These are phyloP conservation scores for Dynastes hyllus DNA, from an alignment of 2,888 invertebrate species.

Conservation along the genomic window DNA sequence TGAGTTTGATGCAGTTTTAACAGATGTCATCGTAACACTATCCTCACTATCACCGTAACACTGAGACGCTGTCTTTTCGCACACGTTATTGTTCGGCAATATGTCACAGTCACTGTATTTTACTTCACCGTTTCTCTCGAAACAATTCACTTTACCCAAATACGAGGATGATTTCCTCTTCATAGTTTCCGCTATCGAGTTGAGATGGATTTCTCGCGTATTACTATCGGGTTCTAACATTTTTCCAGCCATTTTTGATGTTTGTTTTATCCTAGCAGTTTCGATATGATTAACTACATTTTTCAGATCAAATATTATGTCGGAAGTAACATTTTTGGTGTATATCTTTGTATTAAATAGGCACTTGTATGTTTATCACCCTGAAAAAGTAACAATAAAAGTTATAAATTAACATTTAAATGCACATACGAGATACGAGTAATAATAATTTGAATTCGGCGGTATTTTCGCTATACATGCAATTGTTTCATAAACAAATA, in stretches of 20 bases:
- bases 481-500: conserved; percentile 67
- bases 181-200: conserved; percentile 50
- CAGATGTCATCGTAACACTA: conserved; percentile 41
- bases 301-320: conserved; percentile 53
- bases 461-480: conserved; percentile 61
- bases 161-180: conserved; percentile 51
- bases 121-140: conserved; percentile 57
- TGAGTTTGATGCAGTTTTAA: conserved; percentile 47
- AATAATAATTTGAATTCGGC: conserved; percentile 61
- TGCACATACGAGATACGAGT: neutral
- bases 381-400: conserved; percentile 4
- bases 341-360: neutral
- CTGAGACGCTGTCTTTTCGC: conserved; percentile 60
- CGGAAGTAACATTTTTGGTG: conserved; percentile 57
- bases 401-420: neutral
- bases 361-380: conserved; percentile 20
- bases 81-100: conserved; percentile 68
- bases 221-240: conserved; percentile 52
- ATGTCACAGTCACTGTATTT: conserved; percentile 59
- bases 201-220: conserved; percentile 50
- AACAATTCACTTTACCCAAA: conserved; percentile 59
- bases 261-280: neutral
- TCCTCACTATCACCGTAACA: conserved; percentile 57
- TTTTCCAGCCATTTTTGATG: conserved; percentile 53
- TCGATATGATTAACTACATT: neutral